Percentiles rank a stretch among this genome's conserved stretches.
Conservation (phyloP, 2,797 vertebrate genomes). For the Xenopus petersii region DNA sequence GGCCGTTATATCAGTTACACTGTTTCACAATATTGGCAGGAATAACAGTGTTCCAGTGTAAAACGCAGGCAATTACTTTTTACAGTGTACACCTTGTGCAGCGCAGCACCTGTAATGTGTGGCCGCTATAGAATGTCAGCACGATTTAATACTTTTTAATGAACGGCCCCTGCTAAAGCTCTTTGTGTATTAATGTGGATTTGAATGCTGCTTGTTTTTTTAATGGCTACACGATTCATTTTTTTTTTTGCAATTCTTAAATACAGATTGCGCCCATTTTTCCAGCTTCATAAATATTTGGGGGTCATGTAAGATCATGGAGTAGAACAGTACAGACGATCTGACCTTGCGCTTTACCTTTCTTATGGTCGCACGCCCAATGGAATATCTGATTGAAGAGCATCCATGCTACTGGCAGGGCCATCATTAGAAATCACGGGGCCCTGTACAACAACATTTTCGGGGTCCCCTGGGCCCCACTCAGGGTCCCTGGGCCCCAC, state of each 20-base stretch:
- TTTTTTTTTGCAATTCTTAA: not conserved
- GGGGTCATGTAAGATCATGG: no score
- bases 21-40: slow-evolving; percentile 41
- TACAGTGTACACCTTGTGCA: slow-evolving; percentile 46
- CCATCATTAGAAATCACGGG: no score
- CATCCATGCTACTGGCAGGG: no score
- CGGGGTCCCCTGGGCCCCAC: no score
- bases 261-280: no score
- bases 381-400: no score
- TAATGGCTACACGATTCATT: not conserved
- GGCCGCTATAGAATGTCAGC: not conserved
- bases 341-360: no score
- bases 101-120: slow-evolving; percentile 40
- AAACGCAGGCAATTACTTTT: slow-evolving; percentile 47
- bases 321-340: no score
- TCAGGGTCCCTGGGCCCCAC: no score
- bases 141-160: slow-evolving; percentile 29
- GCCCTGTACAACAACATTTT: no score
- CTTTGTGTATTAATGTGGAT: slow-evolving; percentile 8
- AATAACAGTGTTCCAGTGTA: slow-evolving; percentile 46
- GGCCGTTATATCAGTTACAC: slow-evolving; percentile 44
- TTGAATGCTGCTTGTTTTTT: not conserved
- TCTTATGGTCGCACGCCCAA: no score
- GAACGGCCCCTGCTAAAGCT: slow-evolving; percentile 12
- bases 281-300: no score